These are phyloP conservation scores for Nothura maculosa DNA, from an alignment of 2,797 vertebrate species.

Conservation along the genomic window DNA sequence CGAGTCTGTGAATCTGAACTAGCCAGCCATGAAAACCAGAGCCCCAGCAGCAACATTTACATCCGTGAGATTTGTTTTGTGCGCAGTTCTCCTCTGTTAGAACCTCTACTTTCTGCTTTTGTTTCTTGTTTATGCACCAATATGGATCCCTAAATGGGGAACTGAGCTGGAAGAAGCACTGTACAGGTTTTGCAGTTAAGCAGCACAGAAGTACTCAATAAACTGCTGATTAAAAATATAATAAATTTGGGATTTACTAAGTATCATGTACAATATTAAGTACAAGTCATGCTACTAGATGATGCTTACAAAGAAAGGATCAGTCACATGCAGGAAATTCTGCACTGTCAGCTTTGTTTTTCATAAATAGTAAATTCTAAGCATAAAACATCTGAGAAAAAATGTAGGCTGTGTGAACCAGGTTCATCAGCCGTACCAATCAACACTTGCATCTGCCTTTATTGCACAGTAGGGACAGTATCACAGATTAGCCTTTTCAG, in stretches of 20 bases:
- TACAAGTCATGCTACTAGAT: background rate
- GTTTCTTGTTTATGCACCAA: background rate
- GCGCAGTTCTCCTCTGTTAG: background rate
- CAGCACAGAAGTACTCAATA: background rate
- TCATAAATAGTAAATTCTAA: background rate
- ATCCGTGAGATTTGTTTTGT: background rate
- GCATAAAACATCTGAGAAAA: background rate
- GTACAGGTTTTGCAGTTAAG: background rate
- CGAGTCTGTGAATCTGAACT: background rate
- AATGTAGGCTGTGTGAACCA: background rate
- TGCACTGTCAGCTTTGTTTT: background rate
- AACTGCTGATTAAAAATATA: background rate
- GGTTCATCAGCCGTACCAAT: background rate
- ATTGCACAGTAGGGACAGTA: background rate
- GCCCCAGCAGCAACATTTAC: background rate
- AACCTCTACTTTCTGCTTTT: background rate
- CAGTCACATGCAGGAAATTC: background rate
- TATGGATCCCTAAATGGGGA: background rate
- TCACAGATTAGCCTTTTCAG: background rate
- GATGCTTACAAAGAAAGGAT: background rate
- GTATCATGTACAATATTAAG: background rate
- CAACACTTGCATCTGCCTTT: background rate
- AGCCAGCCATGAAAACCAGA: background rate
- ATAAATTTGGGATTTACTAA: background rate
- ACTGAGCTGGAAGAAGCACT: background rate